Conservation (phyloP, 2,113 vertebrate species). For the Mesembrinibis cayennensis region DNA sequence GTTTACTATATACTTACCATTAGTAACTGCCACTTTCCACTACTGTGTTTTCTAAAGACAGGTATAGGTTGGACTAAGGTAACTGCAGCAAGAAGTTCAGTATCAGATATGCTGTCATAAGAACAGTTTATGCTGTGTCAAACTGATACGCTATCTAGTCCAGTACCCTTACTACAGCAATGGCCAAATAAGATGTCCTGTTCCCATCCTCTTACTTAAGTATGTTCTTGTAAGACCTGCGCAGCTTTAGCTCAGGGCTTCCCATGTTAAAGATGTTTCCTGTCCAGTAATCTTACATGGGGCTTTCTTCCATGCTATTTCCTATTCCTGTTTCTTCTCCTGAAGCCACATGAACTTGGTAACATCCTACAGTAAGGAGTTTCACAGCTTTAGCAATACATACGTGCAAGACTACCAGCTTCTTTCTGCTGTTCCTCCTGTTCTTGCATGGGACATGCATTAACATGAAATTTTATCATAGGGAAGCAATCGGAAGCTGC, state of each 20-base stretch:
- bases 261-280: not conserved
- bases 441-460: not conserved
- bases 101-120: fast-evolving
- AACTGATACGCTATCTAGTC: fast-evolving
- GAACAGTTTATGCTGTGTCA: not conserved
- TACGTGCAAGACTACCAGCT: not conserved
- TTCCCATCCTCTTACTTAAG: fast-evolving
- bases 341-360: not conserved
- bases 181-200: not conserved
- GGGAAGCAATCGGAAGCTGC: not conserved
- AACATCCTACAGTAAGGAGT: not conserved
- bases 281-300: not conserved
- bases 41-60: not conserved
- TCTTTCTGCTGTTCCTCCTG: not conserved
- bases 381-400: not conserved
- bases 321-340: not conserved
- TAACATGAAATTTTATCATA: not conserved
- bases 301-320: not conserved
- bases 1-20: not conserved
- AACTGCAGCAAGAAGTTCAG: not conserved
- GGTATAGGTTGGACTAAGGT: not conserved
- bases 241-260: not conserved
- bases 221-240: not conserved
- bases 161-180: not conserved
- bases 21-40: not conserved